A percentile compares a stretch with the other conserved stretches of the same genome.
phyloP scores from a whole-genome alignment of 2,113 vertebrate genomes.

The Corythornis madagascariensis region DNA sequence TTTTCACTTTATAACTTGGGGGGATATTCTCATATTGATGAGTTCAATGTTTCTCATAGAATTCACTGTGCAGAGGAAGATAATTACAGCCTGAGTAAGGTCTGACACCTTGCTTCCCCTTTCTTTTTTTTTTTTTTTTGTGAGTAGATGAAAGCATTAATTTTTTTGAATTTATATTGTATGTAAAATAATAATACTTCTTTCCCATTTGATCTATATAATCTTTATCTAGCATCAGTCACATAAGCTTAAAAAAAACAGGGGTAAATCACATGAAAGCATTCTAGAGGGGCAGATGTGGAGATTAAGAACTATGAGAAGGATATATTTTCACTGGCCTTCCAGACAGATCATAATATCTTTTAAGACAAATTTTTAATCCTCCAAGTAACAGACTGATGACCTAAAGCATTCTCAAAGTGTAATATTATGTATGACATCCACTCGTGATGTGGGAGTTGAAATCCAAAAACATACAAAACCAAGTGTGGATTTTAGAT shows the following conservation, averaged over 20 bases:
- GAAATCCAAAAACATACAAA: slow-evolving; percentile 22
- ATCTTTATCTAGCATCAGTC: slow-evolving; percentile 60
- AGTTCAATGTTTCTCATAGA: slow-evolving; percentile 41
- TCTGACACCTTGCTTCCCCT: slow-evolving; percentile 3
- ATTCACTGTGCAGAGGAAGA: slow-evolving; percentile 1
- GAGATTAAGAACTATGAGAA: slow-evolving; percentile 52
- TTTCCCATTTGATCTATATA: slow-evolving; percentile 60
- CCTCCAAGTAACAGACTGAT: slow-evolving; percentile 30
- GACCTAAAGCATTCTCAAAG: slow-evolving; percentile 29
- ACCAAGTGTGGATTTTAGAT: slow-evolving; percentile 3
- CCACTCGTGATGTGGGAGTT: not conserved
- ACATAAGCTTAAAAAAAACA: slow-evolving; percentile 61
- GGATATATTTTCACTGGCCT: slow-evolving; percentile 51
- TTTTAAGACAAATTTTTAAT: slow-evolving; percentile 47
- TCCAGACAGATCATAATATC: slow-evolving; percentile 40
- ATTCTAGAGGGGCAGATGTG: slow-evolving; percentile 50
- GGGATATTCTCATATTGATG: slow-evolving; percentile 59
- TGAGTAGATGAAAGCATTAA: slow-evolving; percentile 52
- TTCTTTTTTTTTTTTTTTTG: not conserved
- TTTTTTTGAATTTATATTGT: slow-evolving; percentile 57
- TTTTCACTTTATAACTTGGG: slow-evolving; percentile 31
- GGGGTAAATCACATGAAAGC: slow-evolving; percentile 59
- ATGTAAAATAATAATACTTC: slow-evolving; percentile 55
- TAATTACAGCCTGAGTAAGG: slow-evolving; percentile 29
- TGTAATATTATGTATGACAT: not conserved